phyloP scores from a whole-genome alignment of 2,888 invertebrate genomes.

The Sympetrum striolatum region DNA sequence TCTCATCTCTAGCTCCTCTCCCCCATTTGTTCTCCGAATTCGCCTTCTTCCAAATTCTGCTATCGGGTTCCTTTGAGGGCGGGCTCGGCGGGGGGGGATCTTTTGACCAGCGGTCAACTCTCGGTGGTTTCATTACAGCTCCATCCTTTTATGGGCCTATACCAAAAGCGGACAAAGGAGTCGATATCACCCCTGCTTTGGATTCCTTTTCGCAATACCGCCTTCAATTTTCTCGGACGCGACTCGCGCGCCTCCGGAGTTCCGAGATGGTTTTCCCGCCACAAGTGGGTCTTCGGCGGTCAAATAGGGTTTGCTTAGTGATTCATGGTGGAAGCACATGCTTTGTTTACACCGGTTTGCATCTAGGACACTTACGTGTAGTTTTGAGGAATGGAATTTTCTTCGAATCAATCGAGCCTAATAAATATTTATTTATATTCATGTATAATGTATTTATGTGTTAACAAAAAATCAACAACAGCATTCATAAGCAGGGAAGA shows the following conservation, averaged over 20 bases:
- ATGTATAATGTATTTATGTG: too few relatives aligned
- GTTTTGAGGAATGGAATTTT: too few relatives aligned
- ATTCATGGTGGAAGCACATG: too few relatives aligned
- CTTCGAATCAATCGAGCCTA: too few relatives aligned
- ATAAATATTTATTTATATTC: too few relatives aligned
- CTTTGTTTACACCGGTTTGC: too few relatives aligned
- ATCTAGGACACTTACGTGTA: too few relatives aligned
- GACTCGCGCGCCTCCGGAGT: background rate
- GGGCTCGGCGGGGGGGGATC: background rate
- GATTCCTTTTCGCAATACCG: background rate
- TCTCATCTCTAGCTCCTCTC: background rate
- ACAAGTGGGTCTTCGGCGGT: background rate
- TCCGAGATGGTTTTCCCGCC: background rate
- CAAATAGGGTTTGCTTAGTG: background rate
- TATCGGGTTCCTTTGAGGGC: background rate
- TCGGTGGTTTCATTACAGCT: conserved; percentile 4
- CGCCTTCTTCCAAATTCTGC: background rate
- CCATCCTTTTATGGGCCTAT: background rate
- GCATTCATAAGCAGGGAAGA: too few relatives aligned
- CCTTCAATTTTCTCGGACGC: background rate
- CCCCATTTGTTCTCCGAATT: background rate
- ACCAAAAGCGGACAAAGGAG: background rate
- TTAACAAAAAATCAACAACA: too few relatives aligned
- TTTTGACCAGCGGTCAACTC: background rate
- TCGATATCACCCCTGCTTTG: background rate